Percentiles rank a stretch among this genome's conserved stretches.
These are phyloP conservation scores for Dicrostonyx torquatus DNA, from an alignment of 2,797 vertebrate species.

Conservation along the genomic window DNA sequence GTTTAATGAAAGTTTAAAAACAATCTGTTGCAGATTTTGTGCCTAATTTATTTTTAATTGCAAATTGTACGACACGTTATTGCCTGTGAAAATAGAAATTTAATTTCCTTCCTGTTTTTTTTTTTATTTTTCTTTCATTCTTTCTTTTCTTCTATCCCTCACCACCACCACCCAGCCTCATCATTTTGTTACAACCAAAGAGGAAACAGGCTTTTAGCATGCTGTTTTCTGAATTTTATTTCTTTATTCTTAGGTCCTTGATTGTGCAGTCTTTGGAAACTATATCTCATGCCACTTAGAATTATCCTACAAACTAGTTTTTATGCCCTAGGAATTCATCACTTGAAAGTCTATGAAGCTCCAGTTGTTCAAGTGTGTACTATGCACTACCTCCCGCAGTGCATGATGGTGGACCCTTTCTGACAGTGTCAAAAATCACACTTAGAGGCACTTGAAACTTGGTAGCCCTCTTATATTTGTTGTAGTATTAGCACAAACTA, in stretches of 20 bases:
- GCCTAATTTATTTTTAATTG: slow-evolving; percentile 81
- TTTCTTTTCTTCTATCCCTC: background rate
- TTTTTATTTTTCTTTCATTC: background rate
- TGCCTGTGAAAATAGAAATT: slow-evolving; percentile 77
- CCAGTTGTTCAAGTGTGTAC: background rate
- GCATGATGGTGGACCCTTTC: background rate
- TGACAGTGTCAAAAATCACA: background rate
- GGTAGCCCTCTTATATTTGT: background rate
- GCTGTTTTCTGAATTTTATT: slow-evolving; percentile 66
- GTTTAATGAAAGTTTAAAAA: slow-evolving; percentile 83
- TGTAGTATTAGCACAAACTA: background rate
- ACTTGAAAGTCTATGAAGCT: slow-evolving; percentile 55
- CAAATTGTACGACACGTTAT: slow-evolving; percentile 72
- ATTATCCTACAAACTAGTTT: slow-evolving; percentile 35
- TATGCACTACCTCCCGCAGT: background rate
- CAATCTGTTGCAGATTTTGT: slow-evolving; percentile 78
- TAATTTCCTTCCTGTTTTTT: slow-evolving; percentile 75
- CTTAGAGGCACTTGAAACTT: background rate
- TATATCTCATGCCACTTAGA: slow-evolving; percentile 39
- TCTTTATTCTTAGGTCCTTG: slow-evolving; percentile 61
- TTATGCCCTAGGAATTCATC: background rate
- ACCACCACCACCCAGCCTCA: background rate
- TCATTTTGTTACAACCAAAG: slow-evolving; percentile 50
- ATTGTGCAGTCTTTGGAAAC: slow-evolving; percentile 62
- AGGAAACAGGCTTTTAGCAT: background rate